Percentiles rank a stretch among this genome's conserved stretches.
Conservation (phyloP, 2,888 invertebrate species). For the Subacronicta megacephala region DNA sequence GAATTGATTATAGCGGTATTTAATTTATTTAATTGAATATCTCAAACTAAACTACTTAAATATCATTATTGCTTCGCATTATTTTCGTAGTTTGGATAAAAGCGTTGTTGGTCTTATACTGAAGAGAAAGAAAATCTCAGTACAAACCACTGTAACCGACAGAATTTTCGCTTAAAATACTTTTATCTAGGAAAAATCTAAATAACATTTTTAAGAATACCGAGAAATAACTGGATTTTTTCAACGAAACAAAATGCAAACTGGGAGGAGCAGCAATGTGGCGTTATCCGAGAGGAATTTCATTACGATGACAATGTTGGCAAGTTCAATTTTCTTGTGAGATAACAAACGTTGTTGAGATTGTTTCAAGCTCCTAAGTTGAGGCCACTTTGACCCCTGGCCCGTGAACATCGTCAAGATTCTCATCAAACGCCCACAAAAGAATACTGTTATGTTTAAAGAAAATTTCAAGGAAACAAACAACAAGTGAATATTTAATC, state of each 20-base stretch:
- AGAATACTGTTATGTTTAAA: conserved; percentile 74
- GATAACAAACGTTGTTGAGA: conserved; percentile 81
- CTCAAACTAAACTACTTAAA: too few species aligned
- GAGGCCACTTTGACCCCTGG: conserved; percentile 84
- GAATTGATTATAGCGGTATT: too few species aligned
- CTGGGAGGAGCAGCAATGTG: conserved; percentile 38
- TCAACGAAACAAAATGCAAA: conserved; percentile 48
- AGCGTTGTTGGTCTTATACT: neutral
- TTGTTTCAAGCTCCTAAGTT: conserved; percentile 79
- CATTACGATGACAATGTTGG: conserved; percentile 85
- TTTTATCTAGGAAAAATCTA: conserved; percentile 32
- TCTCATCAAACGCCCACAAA: conserved; percentile 79
- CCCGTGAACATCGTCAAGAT: conserved; percentile 81
- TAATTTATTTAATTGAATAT: too few species aligned
- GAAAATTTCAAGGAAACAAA: conserved; percentile 60
- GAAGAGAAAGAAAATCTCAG: too few species aligned
- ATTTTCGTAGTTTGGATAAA: neutral
- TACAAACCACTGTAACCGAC: too few species aligned
- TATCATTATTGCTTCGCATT: neutral
- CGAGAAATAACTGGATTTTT: conserved; percentile 34
- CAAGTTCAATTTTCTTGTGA: conserved; percentile 81
- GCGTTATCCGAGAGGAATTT: conserved; percentile 77
- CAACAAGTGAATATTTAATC: conserved; percentile 59
- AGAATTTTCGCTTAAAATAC: neutral
- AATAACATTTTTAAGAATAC: conserved; percentile 32